These are phyloP conservation scores for Megaceryle alcyon DNA, from an alignment of 2,797 vertebrate species.

Conservation along the genomic window DNA sequence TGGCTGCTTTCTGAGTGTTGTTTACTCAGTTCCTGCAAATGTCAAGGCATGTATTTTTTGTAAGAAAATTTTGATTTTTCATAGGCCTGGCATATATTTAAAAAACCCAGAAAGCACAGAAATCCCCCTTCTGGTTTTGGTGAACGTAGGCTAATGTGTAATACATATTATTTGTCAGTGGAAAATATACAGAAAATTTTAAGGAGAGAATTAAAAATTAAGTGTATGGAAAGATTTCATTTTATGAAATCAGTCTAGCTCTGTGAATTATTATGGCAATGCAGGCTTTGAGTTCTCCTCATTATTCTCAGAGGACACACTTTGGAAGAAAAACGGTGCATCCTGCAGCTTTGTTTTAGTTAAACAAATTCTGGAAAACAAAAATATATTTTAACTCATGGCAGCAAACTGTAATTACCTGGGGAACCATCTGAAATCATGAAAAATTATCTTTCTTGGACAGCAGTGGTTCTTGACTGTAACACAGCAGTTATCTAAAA, in stretches of 20 bases:
- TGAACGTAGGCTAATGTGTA: background rate
- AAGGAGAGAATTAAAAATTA: conserved; percentile 31
- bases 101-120: background rate
- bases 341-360: conserved; percentile 52
- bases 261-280: conserved; percentile 31
- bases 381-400: conserved; percentile 45
- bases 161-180: background rate
- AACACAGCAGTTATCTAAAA: background rate
- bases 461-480: background rate
- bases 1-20: background rate
- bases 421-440: background rate
- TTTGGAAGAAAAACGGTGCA: conserved; percentile 42
- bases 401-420: background rate
- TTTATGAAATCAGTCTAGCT: background rate
- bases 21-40: background rate
- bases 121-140: background rate
- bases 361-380: conserved; percentile 63
- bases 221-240: background rate
- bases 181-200: background rate
- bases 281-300: conserved; percentile 46
- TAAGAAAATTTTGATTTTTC: background rate
- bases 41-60: background rate
- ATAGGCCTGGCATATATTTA: background rate
- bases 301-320: conserved; percentile 33
- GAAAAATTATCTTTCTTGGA: conserved; percentile 19